Evolutionary conservation across 2,113 vertebrate genomes (phyloP).

Genomic region (Australoheros scitulus): DNA sequence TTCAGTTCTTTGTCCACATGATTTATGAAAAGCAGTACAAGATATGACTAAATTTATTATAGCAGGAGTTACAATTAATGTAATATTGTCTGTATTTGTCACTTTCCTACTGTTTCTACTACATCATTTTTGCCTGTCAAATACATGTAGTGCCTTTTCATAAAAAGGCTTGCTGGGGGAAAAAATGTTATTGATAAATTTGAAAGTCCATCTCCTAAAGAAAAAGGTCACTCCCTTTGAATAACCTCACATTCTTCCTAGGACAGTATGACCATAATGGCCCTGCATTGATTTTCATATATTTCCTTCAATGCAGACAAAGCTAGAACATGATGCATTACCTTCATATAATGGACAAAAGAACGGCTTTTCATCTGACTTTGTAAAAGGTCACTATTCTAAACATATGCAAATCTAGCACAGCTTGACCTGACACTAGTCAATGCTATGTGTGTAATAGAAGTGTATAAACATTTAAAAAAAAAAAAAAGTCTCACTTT

Average conservation of each 20-base stretch:
- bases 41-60: constrained; percentile 8
- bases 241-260: constrained; percentile 34
- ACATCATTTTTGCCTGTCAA: background rate
- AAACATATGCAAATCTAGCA: constrained; percentile 51
- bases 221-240: constrained; percentile 51
- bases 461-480: background rate
- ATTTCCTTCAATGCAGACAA: constrained; percentile 12
- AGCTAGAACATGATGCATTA: constrained; percentile 19
- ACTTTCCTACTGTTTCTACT: background rate
- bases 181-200: constrained; percentile 32
- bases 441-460: background rate
- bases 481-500: background rate
- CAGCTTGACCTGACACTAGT: constrained; percentile 18
- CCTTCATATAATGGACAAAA: constrained; percentile 12
- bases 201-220: constrained; percentile 27
- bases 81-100: constrained; percentile 6
- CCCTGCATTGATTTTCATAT: constrained; percentile 51
- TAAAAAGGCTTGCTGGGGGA: background rate
- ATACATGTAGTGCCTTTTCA: background rate
- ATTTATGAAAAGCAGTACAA: background rate
- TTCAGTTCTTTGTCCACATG: background rate
- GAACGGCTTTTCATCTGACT: constrained; percentile 17
- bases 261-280: constrained; percentile 36
- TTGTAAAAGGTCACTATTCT: constrained; percentile 39
- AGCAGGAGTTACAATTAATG: background rate